Base-by-base conservation (phyloP, 2,797 vertebrate species). In the Aldrovandia affinis region DNA sequence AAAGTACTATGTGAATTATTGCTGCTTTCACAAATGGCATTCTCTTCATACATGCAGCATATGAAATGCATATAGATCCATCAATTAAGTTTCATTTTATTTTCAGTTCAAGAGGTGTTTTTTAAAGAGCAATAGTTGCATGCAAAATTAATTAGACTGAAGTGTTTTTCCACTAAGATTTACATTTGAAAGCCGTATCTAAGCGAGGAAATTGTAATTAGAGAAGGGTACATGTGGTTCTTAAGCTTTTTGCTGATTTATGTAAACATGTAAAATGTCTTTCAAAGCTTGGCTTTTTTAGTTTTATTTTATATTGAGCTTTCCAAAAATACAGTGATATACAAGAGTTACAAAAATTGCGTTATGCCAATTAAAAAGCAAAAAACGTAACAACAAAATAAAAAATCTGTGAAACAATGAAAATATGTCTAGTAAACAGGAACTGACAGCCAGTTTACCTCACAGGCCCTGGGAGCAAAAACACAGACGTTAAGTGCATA, bases 1-100 rank as follows among this genome's bases (percentile, higher is more conserved):
- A 73, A 39, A 73, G 36, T 42, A 42, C 68, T 73, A 39, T 12
- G 18, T 36, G 36, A 73, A 73, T 73, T 73, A 73, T 73, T 73
- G 33, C 36, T 22, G 36, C 68, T 73, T 73, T 73, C 33, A 73
- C 68, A 73, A 42, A 73, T 73, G 14, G 25, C 68, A 6, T 14
- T 30, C 15, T 20, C 7, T 14, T 39, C 36, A 73, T 18, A 73
- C 68, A 73, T 20, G 20, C 68, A 73, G 4, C 0, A 42, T 15
- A 36, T 10, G 36, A 73, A 73, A 42, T 73, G 28, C 28, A 61
- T 20, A 28, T 33, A 68, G n/a, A 33, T 73, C 68, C 36, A 42
- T 73, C 15, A 42, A 42, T 42, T 36, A 22, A 39, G 36, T 8
- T 30, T 28, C 33, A 75, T 65, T 30, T 42, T 25, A 10, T 75